Evolutionary conservation across 1,140 invertebrate genomes (phyloP), one percentile per base, ranked within the genome.

Genomic region (Caenorhabditis latens): DNA sequence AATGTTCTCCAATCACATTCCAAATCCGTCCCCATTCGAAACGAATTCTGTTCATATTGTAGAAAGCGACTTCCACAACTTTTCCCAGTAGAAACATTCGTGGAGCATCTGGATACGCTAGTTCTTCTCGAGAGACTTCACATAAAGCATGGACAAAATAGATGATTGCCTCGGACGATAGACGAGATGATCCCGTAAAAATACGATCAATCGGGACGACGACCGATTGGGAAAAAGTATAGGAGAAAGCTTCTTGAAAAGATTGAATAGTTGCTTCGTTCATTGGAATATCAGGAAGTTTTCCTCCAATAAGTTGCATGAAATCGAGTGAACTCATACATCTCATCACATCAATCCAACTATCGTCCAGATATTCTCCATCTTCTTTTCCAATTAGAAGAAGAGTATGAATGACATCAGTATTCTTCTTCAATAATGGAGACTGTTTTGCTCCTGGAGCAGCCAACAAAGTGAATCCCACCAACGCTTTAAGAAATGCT

Each of bases 351-450:
- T 99, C 98, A 71, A 99, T 94, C 98, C 98, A 99, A 86, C 97
- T 93, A 85, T 93, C 92, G 16, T 93, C 93, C 46, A 94, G 90
- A 92, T 99, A 99, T 93, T 99, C 98, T 43, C 98, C 98, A 94
- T 98, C 97, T 0, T 97, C 97, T 90, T 98, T 96, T 53, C 50
- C 84, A 8, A 85, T 71, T 11, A 42, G 48, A 11, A 85, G 58
- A 50, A 85, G 94, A 1, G 97, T 98, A 93, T 99, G 99, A 88
- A 99, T 99, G 0, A 98, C 99, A 91, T 99, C 97, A 86, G 99
- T 98, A 93, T 99, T 99, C 94, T 99, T 99, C 0, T 96, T 95
- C 93, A 99, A 99, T 97, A 99, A 99, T 93, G 99, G 97, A 46
- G 96, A 97, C 97, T 96, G 0, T 97, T 98, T 91, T 98, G 98